Conservation (phyloP, 1,140 invertebrate genomes). For the Bombyx mandarina region DNA sequence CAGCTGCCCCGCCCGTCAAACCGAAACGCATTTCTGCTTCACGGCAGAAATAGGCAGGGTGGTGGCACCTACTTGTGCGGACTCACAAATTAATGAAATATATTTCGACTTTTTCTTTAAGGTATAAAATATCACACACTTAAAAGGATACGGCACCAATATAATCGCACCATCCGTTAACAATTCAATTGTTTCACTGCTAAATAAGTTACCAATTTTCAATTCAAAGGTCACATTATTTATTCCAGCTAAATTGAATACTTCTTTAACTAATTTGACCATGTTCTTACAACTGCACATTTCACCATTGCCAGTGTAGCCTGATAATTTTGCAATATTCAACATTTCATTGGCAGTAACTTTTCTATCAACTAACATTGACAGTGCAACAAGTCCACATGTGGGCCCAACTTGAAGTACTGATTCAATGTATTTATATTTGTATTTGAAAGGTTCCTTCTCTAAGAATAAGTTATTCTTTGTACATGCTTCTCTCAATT, state of each 20-base stretch:
- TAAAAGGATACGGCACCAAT: slow-evolving; percentile 77
- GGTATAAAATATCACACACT: background rate
- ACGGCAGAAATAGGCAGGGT: too few relatives aligned
- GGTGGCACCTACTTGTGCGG: too few relatives aligned
- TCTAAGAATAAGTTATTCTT: slow-evolving; percentile 54
- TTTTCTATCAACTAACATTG: slow-evolving; percentile 79
- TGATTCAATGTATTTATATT: slow-evolving; percentile 48
- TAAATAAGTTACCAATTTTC: slow-evolving; percentile 38
- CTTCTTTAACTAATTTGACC: slow-evolving; percentile 71
- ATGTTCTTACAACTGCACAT: slow-evolving; percentile 86
- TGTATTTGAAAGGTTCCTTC: slow-evolving; percentile 46
- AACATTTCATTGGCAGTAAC: slow-evolving; percentile 74
- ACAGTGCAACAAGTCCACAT: slow-evolving; percentile 86
- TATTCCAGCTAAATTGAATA: slow-evolving; percentile 40
- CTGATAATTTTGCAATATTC: slow-evolving; percentile 72
- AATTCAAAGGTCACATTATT: slow-evolving; percentile 32
- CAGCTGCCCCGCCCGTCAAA: too few relatives aligned
- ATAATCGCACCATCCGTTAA: slow-evolving; percentile 70
- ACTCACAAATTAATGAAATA: background rate
- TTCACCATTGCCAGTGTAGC: slow-evolving; percentile 86
- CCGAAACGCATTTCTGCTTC: too few relatives aligned
- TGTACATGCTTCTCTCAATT: slow-evolving; percentile 63
- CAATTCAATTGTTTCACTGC: slow-evolving; percentile 58
- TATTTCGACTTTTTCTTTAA: background rate
- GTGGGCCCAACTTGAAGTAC: slow-evolving; percentile 75